These are phyloP conservation scores for Vimba vimba DNA, from an alignment of 2,113 vertebrate species.

Conservation along the genomic window DNA sequence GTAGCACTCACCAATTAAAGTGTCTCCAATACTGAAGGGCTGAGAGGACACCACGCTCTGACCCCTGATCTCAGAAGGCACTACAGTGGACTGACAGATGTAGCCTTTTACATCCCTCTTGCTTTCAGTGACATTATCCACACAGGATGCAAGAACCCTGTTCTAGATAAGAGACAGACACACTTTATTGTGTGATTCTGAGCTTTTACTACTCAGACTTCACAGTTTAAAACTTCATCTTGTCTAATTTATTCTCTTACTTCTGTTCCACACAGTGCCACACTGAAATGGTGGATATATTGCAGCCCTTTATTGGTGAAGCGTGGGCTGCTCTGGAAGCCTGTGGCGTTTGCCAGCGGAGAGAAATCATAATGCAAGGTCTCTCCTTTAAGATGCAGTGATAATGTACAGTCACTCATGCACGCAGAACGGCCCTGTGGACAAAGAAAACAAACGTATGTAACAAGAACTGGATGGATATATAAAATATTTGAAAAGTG, in stretches of 20 bases:
- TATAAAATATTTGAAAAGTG: neutral
- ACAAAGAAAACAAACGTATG: neutral
- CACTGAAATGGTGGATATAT: constrained; percentile 86
- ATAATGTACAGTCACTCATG: constrained; percentile 84
- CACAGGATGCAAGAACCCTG: constrained; percentile 77
- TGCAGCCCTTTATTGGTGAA: constrained; percentile 91
- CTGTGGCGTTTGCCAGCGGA: constrained; percentile 69
- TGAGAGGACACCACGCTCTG: constrained; percentile 85
- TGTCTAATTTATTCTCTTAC: constrained; percentile 68
- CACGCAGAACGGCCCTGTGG: constrained; percentile 84
- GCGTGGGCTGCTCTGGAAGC: constrained; percentile 78
- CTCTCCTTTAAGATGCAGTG: constrained; percentile 55
- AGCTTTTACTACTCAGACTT: neutral
- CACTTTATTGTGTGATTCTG: neutral
- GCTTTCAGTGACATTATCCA: constrained; percentile 85
- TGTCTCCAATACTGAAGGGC: constrained; percentile 85
- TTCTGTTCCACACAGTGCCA: constrained; percentile 88
- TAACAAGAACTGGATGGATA: neutral
- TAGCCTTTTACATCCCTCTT: constrained; percentile 78
- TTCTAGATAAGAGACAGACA: constrained; percentile 69
- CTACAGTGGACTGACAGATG: constrained; percentile 84
- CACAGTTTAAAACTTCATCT: neutral
- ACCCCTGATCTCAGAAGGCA: constrained; percentile 84
- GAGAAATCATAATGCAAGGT: constrained; percentile 83
- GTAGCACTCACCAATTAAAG: constrained; percentile 79